Base-by-base conservation (phyloP, 2,888 invertebrate genomes). In the Mimachlamys varia region DNA sequence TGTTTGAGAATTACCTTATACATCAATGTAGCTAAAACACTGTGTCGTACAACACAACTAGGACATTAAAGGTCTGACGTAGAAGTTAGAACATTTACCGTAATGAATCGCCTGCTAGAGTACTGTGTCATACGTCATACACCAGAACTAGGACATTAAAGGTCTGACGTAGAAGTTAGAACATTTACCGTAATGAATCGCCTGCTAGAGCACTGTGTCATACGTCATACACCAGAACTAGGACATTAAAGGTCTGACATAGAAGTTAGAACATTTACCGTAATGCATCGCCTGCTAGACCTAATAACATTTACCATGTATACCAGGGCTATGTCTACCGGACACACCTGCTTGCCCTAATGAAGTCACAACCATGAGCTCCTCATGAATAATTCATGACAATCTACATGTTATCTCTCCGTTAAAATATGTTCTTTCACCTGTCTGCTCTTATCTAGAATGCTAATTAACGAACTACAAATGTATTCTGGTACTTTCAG, bases 341-440 rank as follows among this genome's bases (percentile, higher is more conserved):
- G 76, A 76, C 62, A 33, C 76, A 76, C 76, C 76, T 76, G 76
- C 33, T 76, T 7, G 33, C 76, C 76, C 12, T 76, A 76, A 76
- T 76, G 27, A 76, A 76, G 76, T 76, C 76, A 76, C 76, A 76
- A 76, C 33, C 33, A 76, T 76, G 76, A 76, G 33, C 22, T 58
- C 22, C 76, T 76, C 76, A 76, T 76, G 76, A 76, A 76, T 76
- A 76, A 76, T 76, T 76, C 33, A 76, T 76, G 7, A 4, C 33
- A 12, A 33, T 76, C 15, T n/a, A 76, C 27, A 76, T 76, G 27
- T 7, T 27, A 76, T 76, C 27, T 76, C 27, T 33, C 2, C 33
- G 33, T 33, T 76, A 27, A 76, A 10, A 76, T 33, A 33, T 1
- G 53, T 76, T 27, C 27, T 76, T 76, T 12, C 22, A 76, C 33